A percentile compares a stretch with the other conserved stretches of the same genome.
Evolutionary conservation across 2,113 vertebrate species (phyloP).

Genomic region (Felis catus): F.catus_Fca126_mat1.0 CM031418.1:139467001-139467500

Average conservation of each 20-base stretch:
- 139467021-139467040: constrained; percentile 1
- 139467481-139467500: rapidly evolving
- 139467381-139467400: rapidly evolving
- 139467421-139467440: neutral
- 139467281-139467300: rapidly evolving
- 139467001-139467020: neutral
- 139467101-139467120: neutral
- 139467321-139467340: neutral
- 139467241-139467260: neutral
- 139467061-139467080: constrained; percentile 53
- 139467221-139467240: neutral
- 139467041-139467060: constrained; percentile 6
- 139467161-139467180: neutral
- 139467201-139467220: neutral
- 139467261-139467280: rapidly evolving
- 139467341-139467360: rapidly evolving
- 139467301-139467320: too few relatives aligned
- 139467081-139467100: neutral
- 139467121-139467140: neutral
- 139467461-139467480: rapidly evolving
- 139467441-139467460: neutral
- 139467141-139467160: neutral
- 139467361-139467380: too few relatives aligned
- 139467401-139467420: rapidly evolving
- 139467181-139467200: neutral